phyloP scores from a whole-genome alignment of 2,113 vertebrate species.

The Xerus inauris region DNA sequence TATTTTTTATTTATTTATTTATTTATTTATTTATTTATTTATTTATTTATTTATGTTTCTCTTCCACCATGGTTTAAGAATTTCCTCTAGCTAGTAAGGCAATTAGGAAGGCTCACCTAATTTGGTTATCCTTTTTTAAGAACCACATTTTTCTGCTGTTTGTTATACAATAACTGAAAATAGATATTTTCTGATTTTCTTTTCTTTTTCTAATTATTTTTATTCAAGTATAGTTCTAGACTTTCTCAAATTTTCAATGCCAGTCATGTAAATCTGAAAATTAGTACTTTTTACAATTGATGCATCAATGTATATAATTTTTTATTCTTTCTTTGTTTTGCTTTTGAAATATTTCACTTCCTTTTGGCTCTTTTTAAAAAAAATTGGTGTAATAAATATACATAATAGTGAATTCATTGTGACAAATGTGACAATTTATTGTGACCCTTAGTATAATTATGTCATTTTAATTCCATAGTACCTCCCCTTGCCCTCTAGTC shows the following conservation, averaged over 20 bases:
- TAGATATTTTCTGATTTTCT: not conserved
- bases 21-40: no score
- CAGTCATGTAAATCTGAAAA: not conserved
- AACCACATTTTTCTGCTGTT: not conserved
- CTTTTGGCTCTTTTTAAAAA: not conserved
- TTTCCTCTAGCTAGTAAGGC: not conserved
- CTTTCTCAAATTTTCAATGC: not conserved
- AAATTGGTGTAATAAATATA: no score
- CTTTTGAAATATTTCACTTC: not conserved
- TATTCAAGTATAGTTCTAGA: not conserved
- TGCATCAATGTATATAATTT: not conserved
- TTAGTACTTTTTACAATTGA: not conserved
- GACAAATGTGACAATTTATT: no score
- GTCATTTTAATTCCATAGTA: no score
- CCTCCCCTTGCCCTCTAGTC: no score
- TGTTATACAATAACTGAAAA: not conserved
- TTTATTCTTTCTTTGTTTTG: not conserved
- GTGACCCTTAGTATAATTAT: no score
- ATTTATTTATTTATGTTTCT: no score
- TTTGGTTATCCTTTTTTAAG: not conserved
- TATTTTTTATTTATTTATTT: no score
- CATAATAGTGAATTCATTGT: no score
- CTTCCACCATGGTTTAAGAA: not conserved
- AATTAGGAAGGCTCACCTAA: not conserved
- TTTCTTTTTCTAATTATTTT: not conserved